These are phyloP conservation scores for Epinephelus malabaricus DNA, from an alignment of 2,797 vertebrate genomes.

Conservation along the genomic window DNA sequence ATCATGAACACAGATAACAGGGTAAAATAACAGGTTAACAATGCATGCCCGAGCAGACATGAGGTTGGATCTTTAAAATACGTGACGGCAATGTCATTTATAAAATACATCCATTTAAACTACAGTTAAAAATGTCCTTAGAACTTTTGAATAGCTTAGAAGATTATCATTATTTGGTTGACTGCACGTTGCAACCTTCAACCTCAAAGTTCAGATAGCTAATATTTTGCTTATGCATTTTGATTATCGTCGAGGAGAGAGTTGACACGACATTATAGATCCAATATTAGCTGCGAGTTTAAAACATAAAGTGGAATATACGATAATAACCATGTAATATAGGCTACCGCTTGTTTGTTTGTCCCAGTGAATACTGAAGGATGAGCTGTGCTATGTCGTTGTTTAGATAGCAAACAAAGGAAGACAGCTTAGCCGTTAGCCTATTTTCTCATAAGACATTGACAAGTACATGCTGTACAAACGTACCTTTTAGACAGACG, in stretches of 20 bases:
- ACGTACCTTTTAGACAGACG: slow-evolving; percentile 59
- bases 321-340: not conserved
- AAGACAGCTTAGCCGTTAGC: not conserved
- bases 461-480: not conserved
- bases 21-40: not conserved
- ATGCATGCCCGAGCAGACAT: not conserved
- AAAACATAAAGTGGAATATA: not conserved
- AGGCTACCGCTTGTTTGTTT: not conserved
- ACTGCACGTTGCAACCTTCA: too few relatives aligned
- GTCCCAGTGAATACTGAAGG: not conserved
- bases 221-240: not conserved
- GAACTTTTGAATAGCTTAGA: too few relatives aligned
- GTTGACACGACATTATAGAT: slow-evolving; percentile 1
- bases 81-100: not conserved
- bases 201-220: not conserved
- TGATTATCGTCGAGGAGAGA: not conserved
- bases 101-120: not conserved
- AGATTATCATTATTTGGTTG: not conserved
- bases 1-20: not conserved
- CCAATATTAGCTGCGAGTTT: not conserved
- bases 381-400: not conserved
- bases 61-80: not conserved
- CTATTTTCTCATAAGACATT: not conserved
- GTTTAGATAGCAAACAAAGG: not conserved
- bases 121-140: too few relatives aligned